phyloP scores from a whole-genome alignment of 92 coral and sea anemone species.

The Epizoanthus stellaris region DNA sequence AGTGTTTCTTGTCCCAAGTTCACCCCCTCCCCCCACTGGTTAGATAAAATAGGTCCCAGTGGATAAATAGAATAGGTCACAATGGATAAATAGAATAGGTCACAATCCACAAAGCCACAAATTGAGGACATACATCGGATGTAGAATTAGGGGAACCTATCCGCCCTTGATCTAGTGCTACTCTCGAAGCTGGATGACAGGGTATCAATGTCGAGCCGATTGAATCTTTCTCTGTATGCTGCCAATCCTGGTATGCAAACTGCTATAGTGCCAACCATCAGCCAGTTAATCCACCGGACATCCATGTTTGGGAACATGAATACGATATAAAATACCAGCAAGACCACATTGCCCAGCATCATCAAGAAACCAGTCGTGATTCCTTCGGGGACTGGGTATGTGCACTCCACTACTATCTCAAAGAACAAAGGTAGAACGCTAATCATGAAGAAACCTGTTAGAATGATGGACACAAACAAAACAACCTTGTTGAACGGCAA shows the following conservation, averaged over 20 bases:
- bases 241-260: slow-evolving; percentile 68
- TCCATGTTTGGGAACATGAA: slow-evolving; percentile 81
- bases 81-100: no score
- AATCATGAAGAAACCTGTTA: slow-evolving; percentile 68
- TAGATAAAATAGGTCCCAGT: no score
- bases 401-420: slow-evolving; percentile 74
- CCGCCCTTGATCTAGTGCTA: background rate
- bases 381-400: slow-evolving; percentile 75
- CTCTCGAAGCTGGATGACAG: background rate
- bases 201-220: slow-evolving; percentile 69
- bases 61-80: no score
- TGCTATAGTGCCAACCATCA: slow-evolving; percentile 55
- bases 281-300: slow-evolving; percentile 87
- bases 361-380: slow-evolving; percentile 62
- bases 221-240: slow-evolving; percentile 60
- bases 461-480: slow-evolving; percentile 62
- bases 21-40: no score
- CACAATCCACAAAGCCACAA: no score
- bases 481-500: slow-evolving; percentile 71
- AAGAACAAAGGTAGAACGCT: slow-evolving; percentile 71
- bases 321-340: slow-evolving; percentile 53
- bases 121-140: no score
- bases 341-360: slow-evolving; percentile 52
- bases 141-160: no score
- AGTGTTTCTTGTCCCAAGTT: no score